Base-by-base conservation (phyloP, 2,888 invertebrate genomes). In the Tetragonisca angustula region DNA sequence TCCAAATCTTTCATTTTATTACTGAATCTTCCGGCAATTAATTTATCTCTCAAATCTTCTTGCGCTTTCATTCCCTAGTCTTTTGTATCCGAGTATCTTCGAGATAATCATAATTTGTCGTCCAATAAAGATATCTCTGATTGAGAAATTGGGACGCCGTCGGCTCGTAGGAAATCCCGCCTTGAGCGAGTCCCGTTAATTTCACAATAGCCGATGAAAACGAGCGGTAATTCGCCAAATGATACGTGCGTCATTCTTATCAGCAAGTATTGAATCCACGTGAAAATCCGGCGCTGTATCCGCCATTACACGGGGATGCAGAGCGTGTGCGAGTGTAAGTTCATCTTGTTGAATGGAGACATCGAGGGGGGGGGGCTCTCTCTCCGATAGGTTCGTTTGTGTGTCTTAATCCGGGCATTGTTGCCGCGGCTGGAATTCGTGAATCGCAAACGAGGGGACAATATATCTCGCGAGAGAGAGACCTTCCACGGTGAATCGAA, bases 331-430 rank as follows among this genome's bases (percentile, higher is more conserved):
- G 11, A 27, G 65, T 75, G 75, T 79, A 83, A 88, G 87, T 80
- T 71, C 76, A 68, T 61, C 70, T 62, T 68, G 62, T 72, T 78
- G 85, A 88, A 85, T 86, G 80, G 52, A 69, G 69, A 64, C 9
- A 67, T 52, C 72, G 50, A 65, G 73, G 68, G 50, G 62, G 71
- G 72, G 43, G 43, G 36, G 0, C 11, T 2, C 43, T 1, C 36
- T 9, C 2, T n/a, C 71, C 79, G 79, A 80, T 84, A 79, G 61
- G 65, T 83, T 78, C 89, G 84, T 90, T 89, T 85, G 62, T 83
- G 88, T 84, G 84, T 88, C 87, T 89, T 90, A 90, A 90, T 90
- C 89, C 87, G 50, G 67, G 64, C 78, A 90, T 90, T 89, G 88
- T 90, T 82, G 56, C 43, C 69, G 68, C 59, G 62, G 61, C 70